phyloP scores from a whole-genome alignment of 1,140 invertebrate genomes.

The Amyelois transitella region DNA sequence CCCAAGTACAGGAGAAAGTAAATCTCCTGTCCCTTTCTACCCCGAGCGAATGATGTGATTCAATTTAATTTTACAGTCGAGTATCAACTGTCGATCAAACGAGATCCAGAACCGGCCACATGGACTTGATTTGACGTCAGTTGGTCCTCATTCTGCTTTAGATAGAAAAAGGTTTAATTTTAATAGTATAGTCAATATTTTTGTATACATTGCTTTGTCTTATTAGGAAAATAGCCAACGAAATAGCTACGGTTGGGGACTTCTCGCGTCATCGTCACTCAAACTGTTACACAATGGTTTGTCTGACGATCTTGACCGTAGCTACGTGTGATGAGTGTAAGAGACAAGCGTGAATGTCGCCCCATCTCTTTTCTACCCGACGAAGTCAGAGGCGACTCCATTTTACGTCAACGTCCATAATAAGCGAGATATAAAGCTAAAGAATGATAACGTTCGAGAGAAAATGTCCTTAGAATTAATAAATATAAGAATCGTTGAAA shows the following conservation, averaged over 20 bases:
- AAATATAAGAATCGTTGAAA: slow-evolving; percentile 50
- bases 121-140: slow-evolving; percentile 28
- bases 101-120: slow-evolving; percentile 60
- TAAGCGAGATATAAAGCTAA: slow-evolving; percentile 68
- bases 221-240: background rate
- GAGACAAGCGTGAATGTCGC: slow-evolving; percentile 30
- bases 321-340: slow-evolving; percentile 24
- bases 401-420: slow-evolving; percentile 45
- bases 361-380: slow-evolving; percentile 29
- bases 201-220: slow-evolving; percentile 27
- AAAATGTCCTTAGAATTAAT: slow-evolving; percentile 45
- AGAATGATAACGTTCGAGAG: slow-evolving; percentile 26
- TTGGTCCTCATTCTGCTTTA: slow-evolving; percentile 4
- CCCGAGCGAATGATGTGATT: slow-evolving; percentile 33
- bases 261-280: slow-evolving; percentile 42
- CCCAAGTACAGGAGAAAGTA: slow-evolving; percentile 56
- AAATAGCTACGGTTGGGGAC: slow-evolving; percentile 16
- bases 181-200: slow-evolving; percentile 37
- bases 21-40: slow-evolving; percentile 20
- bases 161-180: slow-evolving; percentile 16
- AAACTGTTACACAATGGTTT: slow-evolving; percentile 1
- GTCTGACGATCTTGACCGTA: slow-evolving; percentile 16
- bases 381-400: slow-evolving; percentile 69
- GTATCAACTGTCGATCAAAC: slow-evolving; percentile 21
- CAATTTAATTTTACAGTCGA: slow-evolving; percentile 9